Evolutionary conservation across 2,113 vertebrate species (phyloP).

Genomic region (Sula dactylatra): DNA sequence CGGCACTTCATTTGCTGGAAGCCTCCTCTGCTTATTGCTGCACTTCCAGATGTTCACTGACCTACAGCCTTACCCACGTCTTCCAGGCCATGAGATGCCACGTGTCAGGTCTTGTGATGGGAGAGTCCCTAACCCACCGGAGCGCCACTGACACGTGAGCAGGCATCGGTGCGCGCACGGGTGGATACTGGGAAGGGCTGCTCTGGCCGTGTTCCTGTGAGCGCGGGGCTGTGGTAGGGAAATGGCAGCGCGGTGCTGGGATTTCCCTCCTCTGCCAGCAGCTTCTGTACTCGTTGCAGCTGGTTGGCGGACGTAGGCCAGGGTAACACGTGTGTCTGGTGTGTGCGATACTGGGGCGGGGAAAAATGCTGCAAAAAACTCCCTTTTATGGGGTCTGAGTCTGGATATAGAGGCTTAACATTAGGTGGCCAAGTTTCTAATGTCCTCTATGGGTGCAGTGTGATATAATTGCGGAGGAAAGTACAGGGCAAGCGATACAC

Average conservation of each 20-base stretch:
- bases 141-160: accelerated
- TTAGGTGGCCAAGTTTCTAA: not conserved
- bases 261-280: not conserved
- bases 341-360: not conserved
- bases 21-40: not conserved
- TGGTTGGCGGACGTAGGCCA: not conserved
- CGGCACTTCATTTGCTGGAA: not conserved
- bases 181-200: not conserved
- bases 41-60: not conserved
- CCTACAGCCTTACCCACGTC: not conserved
- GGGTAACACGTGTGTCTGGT: accelerated
- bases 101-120: accelerated
- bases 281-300: not conserved
- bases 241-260: accelerated
- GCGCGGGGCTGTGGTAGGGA: not conserved
- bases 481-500: not conserved
- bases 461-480: not conserved
- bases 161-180: accelerated
- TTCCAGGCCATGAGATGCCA: not conserved
- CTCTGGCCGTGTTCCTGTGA: accelerated
- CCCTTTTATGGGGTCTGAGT: not conserved
- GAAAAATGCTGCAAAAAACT: not conserved
- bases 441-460: not conserved
- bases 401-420: not conserved
- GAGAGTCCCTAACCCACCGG: not conserved